Percentiles rank a stretch among this genome's conserved stretches.
These are phyloP conservation scores for Phalangium opilio DNA, from an alignment of 2,888 invertebrate genomes.

Conservation along the genomic window DNA sequence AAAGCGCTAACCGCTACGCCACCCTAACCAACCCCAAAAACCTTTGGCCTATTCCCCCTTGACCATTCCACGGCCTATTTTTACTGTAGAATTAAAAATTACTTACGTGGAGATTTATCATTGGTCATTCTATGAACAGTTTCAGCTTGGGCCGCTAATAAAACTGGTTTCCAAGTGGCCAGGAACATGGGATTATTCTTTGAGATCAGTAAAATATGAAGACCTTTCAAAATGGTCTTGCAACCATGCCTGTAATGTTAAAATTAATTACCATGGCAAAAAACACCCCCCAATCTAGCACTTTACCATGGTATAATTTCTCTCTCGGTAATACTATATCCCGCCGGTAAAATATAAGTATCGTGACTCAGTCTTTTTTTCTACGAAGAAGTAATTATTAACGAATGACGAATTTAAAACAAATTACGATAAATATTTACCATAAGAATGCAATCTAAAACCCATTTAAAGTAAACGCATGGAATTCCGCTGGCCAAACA, in stretches of 20 bases:
- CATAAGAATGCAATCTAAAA: constrained; percentile 44
- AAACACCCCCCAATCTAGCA: no score
- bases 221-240: constrained; percentile 16
- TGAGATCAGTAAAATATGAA: constrained; percentile 17
- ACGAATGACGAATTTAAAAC: no score
- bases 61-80: no score
- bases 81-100: no score
- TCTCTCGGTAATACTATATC: constrained; percentile 14
- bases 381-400: constrained; percentile 7
- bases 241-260: constrained; percentile 19
- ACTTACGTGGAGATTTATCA: no score
- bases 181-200: constrained; percentile 11
- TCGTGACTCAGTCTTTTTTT: constrained; percentile 10
- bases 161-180: constrained; percentile 19
- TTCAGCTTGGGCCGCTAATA: constrained; percentile 17
- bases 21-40: no score
- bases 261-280: no score
- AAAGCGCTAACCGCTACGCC: no score
- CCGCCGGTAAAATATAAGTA: constrained; percentile 16
- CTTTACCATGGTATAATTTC: constrained; percentile 17
- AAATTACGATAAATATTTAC: no score
- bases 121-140: constrained; percentile 10
- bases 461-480: constrained; percentile 45
- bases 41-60: no score
- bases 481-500: constrained; percentile 26